phyloP scores from a whole-genome alignment of 2,113 vertebrate species.

The Podarcis cretensis region DNA sequence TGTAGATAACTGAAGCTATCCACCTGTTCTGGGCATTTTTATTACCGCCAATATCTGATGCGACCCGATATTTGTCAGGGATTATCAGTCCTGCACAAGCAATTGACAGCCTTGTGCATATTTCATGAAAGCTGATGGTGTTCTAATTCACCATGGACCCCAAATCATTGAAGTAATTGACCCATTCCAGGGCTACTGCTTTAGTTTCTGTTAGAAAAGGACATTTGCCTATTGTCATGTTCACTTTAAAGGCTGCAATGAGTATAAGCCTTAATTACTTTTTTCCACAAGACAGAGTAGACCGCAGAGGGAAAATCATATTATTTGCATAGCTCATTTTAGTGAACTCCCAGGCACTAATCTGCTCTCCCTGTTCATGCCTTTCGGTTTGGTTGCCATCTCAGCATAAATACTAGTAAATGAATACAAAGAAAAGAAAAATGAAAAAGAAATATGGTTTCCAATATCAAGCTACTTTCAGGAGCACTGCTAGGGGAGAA shows the following conservation, averaged over 20 bases:
- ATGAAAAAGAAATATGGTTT: background rate
- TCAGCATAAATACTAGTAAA: constrained; percentile 5
- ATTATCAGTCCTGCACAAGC: constrained; percentile 48
- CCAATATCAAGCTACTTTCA: constrained; percentile 9
- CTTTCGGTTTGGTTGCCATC: background rate
- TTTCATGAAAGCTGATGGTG: constrained; percentile 62
- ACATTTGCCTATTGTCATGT: constrained; percentile 48
- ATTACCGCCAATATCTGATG: constrained; percentile 20
- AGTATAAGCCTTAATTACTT: constrained; percentile 50
- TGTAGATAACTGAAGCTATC: constrained; percentile 42
- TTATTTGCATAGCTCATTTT: constrained; percentile 5
- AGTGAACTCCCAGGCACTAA: constrained; percentile 17
- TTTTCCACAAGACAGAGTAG: constrained; percentile 44
- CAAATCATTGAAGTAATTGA: constrained; percentile 71
- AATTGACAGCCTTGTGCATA: constrained; percentile 27
- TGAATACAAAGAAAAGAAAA: background rate
- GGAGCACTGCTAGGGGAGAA: background rate
- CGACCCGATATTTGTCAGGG: constrained; percentile 46
- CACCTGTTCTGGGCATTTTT: constrained; percentile 40
- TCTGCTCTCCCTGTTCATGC: background rate
- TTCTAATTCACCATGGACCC: constrained; percentile 60
- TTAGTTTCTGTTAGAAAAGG: constrained; percentile 23
- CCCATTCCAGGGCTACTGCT: constrained; percentile 45
- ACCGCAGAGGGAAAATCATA: constrained; percentile 31
- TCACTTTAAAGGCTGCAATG: constrained; percentile 41